A percentile compares a stretch with the other conserved stretches of the same genome.
Evolutionary conservation across 53 echinoderm and acorn worm genomes (phyloP).

Genomic region (Patiria pectinifera): DNA sequence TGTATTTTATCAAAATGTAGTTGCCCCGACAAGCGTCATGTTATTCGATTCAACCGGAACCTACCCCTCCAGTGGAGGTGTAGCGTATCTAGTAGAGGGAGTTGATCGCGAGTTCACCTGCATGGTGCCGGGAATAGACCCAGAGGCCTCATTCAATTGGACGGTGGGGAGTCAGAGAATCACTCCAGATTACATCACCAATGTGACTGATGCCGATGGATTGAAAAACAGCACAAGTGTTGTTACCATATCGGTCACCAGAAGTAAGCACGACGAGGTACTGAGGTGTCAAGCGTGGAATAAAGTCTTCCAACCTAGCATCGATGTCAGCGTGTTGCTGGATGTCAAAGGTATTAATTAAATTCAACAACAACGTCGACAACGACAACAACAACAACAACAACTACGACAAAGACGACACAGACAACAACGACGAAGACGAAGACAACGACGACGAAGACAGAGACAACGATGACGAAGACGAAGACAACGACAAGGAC

Average conservation of each 20-base stretch:
- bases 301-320: neutral
- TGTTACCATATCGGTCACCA: neutral
- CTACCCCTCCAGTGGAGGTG: neutral
- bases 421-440: too few species aligned
- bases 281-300: neutral
- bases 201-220: constrained; percentile 6
- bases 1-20: neutral
- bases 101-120: constrained; percentile 1
- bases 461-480: too few species aligned
- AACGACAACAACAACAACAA: too few species aligned
- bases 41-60: neutral
- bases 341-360: constrained; percentile 14
- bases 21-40: neutral
- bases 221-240: constrained; percentile 20
- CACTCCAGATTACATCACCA: neutral
- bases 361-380: too few species aligned
- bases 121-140: constrained; percentile 17
- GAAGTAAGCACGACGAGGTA: neutral
- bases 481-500: too few species aligned
- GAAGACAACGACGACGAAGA: too few species aligned
- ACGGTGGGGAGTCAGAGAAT: constrained; percentile 7
- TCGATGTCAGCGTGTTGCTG: neutral
- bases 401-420: too few species aligned
- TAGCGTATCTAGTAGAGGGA: constrained; percentile 6
- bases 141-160: constrained; percentile 17